Base-by-base conservation (phyloP, 53 echinoderm and acorn worm species). In the Patiria pectinifera region DNA sequence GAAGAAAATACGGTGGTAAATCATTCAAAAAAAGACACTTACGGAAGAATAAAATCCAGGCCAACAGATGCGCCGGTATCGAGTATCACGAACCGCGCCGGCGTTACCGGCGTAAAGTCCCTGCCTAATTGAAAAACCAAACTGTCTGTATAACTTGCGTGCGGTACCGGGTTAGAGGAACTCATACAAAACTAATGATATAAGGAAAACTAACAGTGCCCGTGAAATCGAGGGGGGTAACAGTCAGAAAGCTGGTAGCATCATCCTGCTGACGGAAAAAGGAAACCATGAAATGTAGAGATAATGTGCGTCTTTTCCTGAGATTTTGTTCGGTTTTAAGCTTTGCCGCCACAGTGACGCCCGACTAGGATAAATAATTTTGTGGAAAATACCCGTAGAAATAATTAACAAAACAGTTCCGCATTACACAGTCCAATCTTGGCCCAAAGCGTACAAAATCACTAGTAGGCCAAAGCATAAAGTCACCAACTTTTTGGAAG, bases 111-210 rank as follows among this genome's bases (percentile, higher is more conserved):
- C 66, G 66, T 66, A 66, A 76, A 76, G 2, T 76, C 76, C 25
- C 25, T 76, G 76, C 76, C 76, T 76, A 76, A 76, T 76, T 76
- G 76, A 76, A 25, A 25, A 76, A 76, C 76, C 76, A 76, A 76
- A 76, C 1, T 4, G 14, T 18, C 66, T 12, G 8, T 60, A 11
- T 12, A 12, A 60, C 8, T 66, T 53, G 53, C 8, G 53, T 53
- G 0, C 66, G 3, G 3, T 11, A 11, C 10, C 66, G 6, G 14
- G 66, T 3, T 16, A 18, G 66, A 66, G 66, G 66, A 66, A 60
- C 8, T 60, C 60, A 60, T 60, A 60, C 12, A 11, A 60, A 60
- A 60, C n/a, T 60, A 60, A 8, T 60, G 60, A 60, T 60, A 60
- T 35, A 35, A 35, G 35, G 35, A 35, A 35, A 60, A 60, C 60